Evolutionary conservation across 2,888 invertebrate genomes (phyloP).

Genomic region (Sarcophaga carnaria): DNA sequence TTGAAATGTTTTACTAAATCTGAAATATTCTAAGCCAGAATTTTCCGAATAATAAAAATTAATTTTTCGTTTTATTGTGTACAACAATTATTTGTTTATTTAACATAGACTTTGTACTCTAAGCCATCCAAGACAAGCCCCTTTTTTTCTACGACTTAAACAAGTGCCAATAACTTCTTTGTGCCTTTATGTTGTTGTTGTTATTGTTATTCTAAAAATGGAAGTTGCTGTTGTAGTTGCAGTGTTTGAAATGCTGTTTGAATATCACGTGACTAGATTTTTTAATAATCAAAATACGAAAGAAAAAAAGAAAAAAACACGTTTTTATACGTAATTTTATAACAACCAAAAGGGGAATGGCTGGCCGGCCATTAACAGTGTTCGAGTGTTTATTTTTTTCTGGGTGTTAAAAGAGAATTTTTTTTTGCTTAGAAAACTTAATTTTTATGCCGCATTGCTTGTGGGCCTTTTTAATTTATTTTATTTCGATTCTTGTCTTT

Average conservation of each 20-base stretch:
- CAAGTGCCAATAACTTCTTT: too few species aligned
- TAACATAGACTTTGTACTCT: too few species aligned
- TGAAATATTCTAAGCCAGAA: too few species aligned
- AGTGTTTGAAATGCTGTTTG: slow-evolving; percentile 7
- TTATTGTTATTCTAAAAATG: background rate
- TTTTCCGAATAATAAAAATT: too few species aligned
- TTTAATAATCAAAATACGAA: background rate
- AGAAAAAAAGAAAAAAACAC: background rate
- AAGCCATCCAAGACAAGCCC: background rate
- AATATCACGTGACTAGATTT: slow-evolving; percentile 15
- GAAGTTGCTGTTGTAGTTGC: background rate
- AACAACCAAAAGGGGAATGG: too few species aligned
- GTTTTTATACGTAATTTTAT: background rate
- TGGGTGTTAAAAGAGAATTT: background rate
- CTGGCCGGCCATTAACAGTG: too few species aligned
- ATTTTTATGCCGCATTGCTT: slow-evolving; percentile 65
- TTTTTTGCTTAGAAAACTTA: slow-evolving; percentile 29
- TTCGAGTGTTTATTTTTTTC: background rate
- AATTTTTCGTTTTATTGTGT: too few species aligned
- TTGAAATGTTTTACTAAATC: too few species aligned
- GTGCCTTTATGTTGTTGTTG: background rate
- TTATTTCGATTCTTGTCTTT: slow-evolving; percentile 4
- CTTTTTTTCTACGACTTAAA: background rate
- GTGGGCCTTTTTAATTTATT: slow-evolving; percentile 49
- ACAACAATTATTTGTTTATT: background rate